Evolutionary conservation across 2,113 vertebrate genomes (phyloP).

Genomic region (Rhinoptilus africanus): DNA sequence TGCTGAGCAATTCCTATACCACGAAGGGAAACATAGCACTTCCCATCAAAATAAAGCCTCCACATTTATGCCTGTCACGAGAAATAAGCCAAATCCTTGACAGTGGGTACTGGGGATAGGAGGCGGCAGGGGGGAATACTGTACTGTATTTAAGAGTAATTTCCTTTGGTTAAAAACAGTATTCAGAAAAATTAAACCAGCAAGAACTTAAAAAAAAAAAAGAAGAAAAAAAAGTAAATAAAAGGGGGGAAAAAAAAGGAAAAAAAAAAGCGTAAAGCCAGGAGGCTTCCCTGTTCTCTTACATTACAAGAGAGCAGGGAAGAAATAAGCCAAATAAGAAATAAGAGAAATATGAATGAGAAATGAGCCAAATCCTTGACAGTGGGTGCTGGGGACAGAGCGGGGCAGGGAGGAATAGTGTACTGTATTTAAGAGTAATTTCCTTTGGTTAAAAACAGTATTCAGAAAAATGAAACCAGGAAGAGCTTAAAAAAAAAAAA

Average conservation of each 20-base stretch:
- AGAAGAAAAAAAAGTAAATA: background rate
- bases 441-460: background rate
- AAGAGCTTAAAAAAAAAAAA: background rate
- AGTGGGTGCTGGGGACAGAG: background rate
- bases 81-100: background rate
- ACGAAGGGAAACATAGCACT: background rate
- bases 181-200: background rate
- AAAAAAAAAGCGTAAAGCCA: background rate
- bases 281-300: background rate
- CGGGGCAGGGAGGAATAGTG: background rate
- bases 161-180: background rate
- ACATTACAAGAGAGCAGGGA: too few relatives aligned
- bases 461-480: background rate
- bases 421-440: background rate
- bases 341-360: too few relatives aligned
- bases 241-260: background rate
- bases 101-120: background rate
- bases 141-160: background rate
- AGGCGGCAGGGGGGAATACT: background rate
- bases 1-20: background rate
- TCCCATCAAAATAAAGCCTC: background rate
- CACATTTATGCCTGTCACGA: background rate
- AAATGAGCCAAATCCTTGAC: background rate
- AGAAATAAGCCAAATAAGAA: too few relatives aligned
- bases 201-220: background rate